phyloP scores from a whole-genome alignment of 2,888 invertebrate species.

The Ctenicera cuprea region DNA sequence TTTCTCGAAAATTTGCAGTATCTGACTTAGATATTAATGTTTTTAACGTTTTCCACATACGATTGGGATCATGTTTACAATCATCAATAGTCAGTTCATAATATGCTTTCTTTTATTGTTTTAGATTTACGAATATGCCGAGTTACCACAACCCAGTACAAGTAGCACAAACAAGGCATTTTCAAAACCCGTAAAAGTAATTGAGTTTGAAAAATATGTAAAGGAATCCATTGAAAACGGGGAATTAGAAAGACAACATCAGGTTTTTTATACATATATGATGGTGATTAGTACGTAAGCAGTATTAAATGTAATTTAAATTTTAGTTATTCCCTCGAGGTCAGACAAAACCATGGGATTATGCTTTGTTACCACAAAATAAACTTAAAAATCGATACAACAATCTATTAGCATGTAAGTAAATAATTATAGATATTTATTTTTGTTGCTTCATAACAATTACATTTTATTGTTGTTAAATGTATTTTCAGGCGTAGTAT shows the following conservation, averaged over 20 bases:
- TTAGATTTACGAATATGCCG: background rate
- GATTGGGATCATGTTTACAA: too few species aligned
- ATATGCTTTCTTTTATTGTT: too few species aligned
- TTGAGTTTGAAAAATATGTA: conserved; percentile 70
- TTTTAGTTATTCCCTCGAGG: conserved; percentile 70
- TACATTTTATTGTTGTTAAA: too few species aligned
- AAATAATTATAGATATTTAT: too few species aligned
- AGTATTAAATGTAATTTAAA: background rate
- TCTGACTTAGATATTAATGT: too few species aligned
- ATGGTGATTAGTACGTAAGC: background rate
- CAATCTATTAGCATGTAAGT: conserved; percentile 73
- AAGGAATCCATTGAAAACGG: conserved; percentile 65
- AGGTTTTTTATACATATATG: conserved; percentile 60
- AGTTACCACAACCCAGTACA: background rate
- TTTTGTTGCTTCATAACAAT: too few species aligned
- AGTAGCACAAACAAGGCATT: conserved; percentile 2
- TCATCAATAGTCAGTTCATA: too few species aligned
- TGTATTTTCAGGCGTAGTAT: too few species aligned
- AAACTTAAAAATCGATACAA: conserved; percentile 72
- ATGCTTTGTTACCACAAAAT: conserved; percentile 68
- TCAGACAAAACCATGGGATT: conserved; percentile 68
- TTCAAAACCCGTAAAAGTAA: conserved; percentile 62
- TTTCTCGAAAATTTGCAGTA: too few species aligned
- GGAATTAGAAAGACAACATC: conserved; percentile 66
- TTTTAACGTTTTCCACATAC: too few species aligned